Base-by-base conservation (phyloP, 2,113 vertebrate genomes). In the Columba livia region DNA sequence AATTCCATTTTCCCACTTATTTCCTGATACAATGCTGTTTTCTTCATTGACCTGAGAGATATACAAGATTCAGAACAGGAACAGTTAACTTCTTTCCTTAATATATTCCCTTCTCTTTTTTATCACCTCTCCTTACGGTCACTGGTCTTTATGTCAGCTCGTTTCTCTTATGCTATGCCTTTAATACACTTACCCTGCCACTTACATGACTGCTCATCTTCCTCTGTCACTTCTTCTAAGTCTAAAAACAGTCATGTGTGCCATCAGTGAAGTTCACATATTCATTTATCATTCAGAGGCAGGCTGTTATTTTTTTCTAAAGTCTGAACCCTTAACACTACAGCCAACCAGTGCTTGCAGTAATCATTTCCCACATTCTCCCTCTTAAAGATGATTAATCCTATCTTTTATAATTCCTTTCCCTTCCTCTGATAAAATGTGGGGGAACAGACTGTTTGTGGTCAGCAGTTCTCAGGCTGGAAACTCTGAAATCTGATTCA, bases 281-380 rank as follows among this genome's bases (percentile, higher is more conserved):
- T 89, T 96, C 94, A 97, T 97, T 96, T 96, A 93, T 96, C 94
- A 93, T 96, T 94, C 28, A 5, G 69, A 97, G 72, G 69, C 88
- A 96, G 92, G 60, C 85, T 96, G 90, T n/a, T 85, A 56, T 47
- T 90, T 94, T 93, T 84, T 90, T 85, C 85, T 86, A 90, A 86
- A 89, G 75, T 95, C 69, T 62, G 82, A 96, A 94, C 75, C 75
- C 51, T 67, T 74, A 92, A 53, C 77, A 88, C 56, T 92, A 60
- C 56, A 84, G 60, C 65, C 71, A 94, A 88, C 60, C 48, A 74
- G 28, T 1, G 4, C 56, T 97, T 80, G 57, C 56, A 86, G 85
- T 78, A 94, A 95, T 79, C 29, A 65, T 96, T 91, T 58, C 65
- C 54, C 81, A 79, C 70, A 75, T 82, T 92, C 89, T 81, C 61